Base-by-base conservation (phyloP, 2,113 vertebrate genomes). In the Limanda limanda region DNA sequence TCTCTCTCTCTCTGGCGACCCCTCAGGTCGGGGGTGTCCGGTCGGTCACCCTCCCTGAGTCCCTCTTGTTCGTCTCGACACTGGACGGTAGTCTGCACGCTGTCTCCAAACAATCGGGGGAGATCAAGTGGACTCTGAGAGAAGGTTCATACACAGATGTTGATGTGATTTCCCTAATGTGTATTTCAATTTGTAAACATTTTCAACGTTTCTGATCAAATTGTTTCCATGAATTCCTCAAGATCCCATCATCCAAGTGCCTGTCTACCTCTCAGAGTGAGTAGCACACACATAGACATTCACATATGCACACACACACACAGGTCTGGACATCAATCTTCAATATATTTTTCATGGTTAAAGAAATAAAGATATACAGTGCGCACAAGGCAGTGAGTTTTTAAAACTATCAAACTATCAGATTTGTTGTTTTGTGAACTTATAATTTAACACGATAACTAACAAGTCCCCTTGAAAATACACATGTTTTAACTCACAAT, bases 241-340 rank as follows among this genome's bases (percentile, higher is more conserved):
- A 99, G 98, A 98, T 89, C 97, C 97, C 13, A 92, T 97, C 83
- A 96, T 99, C 88, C 97, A 97, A 86, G 96, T 98, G 66, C 97
- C 98, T 0, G 91, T 93, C 20, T 97, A 96, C 67, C 91, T 96
- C 78, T 89, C 95, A 70, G 96, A 98, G 97, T 99, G 94, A 97
- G 97, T 97, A 77, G 14, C 51, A 54, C 51, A 54, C 20, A 52
- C 51, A 10, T 10, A 20, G 18, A 47, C 3, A 47, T 17, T 15
- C 45, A 52, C 51, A 31, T 31, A 31, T 31, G 27, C 27, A 31
- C 5, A 31, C 27, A 31, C 31, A 31, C 31, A 31, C 31, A 8
- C 27, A 6, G 31, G 31, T 31, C 31, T 31, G 31, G 6, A 31
- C 31, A 31, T 31, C 31, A 31, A 31, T 31, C 31, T 31, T 31